Base-by-base conservation (phyloP, 2,797 vertebrate species). In the Euthynnus affinis region DNA sequence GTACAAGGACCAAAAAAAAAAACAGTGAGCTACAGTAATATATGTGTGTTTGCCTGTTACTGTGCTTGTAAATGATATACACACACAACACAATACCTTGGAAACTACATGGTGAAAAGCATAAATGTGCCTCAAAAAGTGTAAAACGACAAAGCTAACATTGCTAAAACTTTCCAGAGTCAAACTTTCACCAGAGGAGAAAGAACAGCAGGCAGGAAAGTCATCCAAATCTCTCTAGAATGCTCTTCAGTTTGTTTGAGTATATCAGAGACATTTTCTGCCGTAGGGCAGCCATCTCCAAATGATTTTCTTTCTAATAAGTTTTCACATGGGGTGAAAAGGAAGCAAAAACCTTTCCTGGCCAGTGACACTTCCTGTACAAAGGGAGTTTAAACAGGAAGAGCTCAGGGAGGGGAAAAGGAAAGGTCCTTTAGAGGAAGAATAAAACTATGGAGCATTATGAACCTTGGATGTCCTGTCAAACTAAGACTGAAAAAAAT, bases 351-450 rank as follows among this genome's bases (percentile, higher is more conserved):
- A 5, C 18, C 22, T 81, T 87, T 90, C 84, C 70, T 71, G 77
- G 55, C 56, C 67, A 37, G 62, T 37, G 66, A 79, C 79, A 78
- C 70, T 84, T 92, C 85, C 83, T 85, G 75, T 84, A 59, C 61
- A 32, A 40, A 6, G 62, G 15, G 20, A 53, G 44, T 69, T 73
- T 29, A 59, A 34, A 83, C 48, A 83, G 75, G 83, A 87, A 73
- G 69, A 67, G 62, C 6, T 48, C 52, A 15, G 23, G 56, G 52
- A 78, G 46, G 25, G 57, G 23, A 66, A 69, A 71, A 52, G 71
- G 75, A 74, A 69, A 78, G 9, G 4, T 55, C 46, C 15, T 73
- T 64, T 13, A 73, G 27, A 46, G 62, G 27, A 66, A 64, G 18
- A 48, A 42, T 46, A 22, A 58, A 64, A 65, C 60, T 40, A 27